Evolutionary conservation across 2,888 invertebrate genomes (phyloP).

Genomic region (Drosophila borborema): DNA sequence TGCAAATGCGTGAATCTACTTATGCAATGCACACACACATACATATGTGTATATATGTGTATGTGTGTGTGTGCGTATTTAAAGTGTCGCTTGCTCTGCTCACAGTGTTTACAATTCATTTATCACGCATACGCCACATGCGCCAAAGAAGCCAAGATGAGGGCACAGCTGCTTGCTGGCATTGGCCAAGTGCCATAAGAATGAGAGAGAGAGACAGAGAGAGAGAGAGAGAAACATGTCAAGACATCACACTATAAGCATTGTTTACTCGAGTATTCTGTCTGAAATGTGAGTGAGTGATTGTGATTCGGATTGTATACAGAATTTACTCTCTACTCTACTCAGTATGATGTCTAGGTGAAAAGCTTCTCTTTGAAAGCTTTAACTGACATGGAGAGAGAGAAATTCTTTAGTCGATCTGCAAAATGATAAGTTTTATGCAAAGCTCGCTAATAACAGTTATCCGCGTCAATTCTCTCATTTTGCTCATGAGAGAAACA

Average conservation of each 20-base stretch:
- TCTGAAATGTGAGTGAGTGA: too few relatives aligned
- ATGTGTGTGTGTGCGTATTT: neutral
- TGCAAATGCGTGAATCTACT: neutral
- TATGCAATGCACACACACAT: neutral
- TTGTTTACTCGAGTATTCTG: neutral
- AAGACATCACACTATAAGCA: neutral
- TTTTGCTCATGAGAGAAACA: too few relatives aligned
- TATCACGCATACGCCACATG: conserved; percentile 43
- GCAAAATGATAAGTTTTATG: too few relatives aligned
- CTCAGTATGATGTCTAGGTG: too few relatives aligned
- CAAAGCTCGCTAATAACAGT: too few relatives aligned
- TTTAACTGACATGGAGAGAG: too few relatives aligned
- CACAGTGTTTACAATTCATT: neutral
- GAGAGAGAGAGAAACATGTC: neutral
- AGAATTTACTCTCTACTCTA: too few relatives aligned
- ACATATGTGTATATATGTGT: neutral
- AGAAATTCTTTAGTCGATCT: too few relatives aligned
- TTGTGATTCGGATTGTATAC: too few relatives aligned
- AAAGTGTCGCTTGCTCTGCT: neutral
- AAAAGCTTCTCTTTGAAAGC: too few relatives aligned
- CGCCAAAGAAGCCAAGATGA: neutral
- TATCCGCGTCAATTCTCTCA: too few relatives aligned
- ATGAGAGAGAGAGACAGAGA: neutral
- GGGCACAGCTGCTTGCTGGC: neutral
- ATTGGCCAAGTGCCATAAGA: neutral